These are phyloP conservation scores for Dysidea cf. avara DNA, from an alignment of 37 sponge, comb jelly and placozoan species.

Conservation along the genomic window DNA sequence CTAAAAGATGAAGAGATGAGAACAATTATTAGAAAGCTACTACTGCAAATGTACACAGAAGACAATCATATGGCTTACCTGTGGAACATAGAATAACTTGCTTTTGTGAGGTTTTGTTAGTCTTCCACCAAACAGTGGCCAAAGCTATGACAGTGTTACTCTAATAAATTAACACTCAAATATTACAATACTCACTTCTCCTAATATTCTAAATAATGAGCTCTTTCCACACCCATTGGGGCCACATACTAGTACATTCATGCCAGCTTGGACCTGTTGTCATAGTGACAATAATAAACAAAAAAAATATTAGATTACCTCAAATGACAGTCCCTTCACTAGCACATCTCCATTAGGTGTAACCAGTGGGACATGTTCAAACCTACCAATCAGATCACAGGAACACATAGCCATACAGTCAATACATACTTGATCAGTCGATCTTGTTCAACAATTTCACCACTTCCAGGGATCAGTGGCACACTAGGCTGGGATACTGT, in stretches of 20 bases:
- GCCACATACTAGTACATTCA: constrained; percentile 92
- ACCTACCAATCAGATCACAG: constrained; percentile 45
- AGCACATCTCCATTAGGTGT: constrained; percentile 94
- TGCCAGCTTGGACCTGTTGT: constrained; percentile 85
- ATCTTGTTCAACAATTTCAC: constrained; percentile 68
- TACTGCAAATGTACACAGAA: not conserved
- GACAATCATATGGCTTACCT: constrained; percentile 22
- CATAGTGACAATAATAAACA: not conserved
- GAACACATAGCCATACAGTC: no score
- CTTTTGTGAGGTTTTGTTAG: constrained; percentile 74
- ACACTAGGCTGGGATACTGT: constrained; percentile 30
- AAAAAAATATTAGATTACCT: constrained; percentile 25
- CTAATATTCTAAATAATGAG: constrained; percentile 88
- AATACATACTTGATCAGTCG: constrained; percentile 70
- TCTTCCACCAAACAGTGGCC: constrained; percentile 94
- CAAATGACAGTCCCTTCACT: constrained; percentile 77
- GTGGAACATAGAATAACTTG: constrained; percentile 92
- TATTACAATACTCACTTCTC: constrained; percentile 67
- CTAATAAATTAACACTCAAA: no score
- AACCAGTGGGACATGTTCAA: constrained; percentile 90
- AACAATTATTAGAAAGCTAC: not conserved
- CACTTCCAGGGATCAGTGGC: constrained; percentile 84
- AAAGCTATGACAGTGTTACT: constrained; percentile 60
- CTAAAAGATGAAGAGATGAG: no score
- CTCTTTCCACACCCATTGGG: constrained; percentile 98